Conservation (phyloP, 2,888 invertebrate genomes). For the Sialis lutaria region DNA sequence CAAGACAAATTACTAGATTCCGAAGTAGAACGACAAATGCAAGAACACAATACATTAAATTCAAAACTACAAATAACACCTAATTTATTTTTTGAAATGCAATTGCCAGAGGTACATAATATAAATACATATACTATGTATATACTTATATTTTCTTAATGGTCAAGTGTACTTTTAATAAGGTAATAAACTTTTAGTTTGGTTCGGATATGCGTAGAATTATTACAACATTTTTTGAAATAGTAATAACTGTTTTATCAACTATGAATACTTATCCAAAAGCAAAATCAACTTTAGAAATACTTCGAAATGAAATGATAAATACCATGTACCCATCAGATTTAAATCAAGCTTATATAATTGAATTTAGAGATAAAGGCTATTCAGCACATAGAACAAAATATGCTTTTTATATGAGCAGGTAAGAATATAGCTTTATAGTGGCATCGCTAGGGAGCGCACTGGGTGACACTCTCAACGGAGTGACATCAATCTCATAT, state of each 20-base stretch:
- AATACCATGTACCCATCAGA: neutral
- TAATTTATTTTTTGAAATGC: neutral
- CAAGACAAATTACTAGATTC: constrained; percentile 1
- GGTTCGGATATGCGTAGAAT: constrained; percentile 3
- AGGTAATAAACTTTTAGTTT: neutral
- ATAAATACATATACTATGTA: too few species aligned
- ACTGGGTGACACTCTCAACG: too few species aligned
- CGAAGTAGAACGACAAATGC: constrained; percentile 3
- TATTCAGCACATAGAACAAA: constrained; percentile 3
- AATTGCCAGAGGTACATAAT: constrained; percentile 1
- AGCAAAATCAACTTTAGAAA: neutral
- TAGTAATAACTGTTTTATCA: neutral
- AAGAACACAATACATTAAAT: neutral
- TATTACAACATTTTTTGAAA: neutral
- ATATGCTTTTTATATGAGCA: constrained; percentile 2
- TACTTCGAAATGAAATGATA: neutral
- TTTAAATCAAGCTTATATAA: constrained; percentile 2
- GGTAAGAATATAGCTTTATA: neutral
- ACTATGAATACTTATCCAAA: neutral
- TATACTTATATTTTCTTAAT: neutral
- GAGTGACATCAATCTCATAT: too few species aligned
- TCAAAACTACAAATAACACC: neutral
- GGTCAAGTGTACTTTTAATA: neutral
- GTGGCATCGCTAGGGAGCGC: too few species aligned
- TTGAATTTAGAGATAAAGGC: constrained; percentile 3